Evolutionary conservation across 1,140 invertebrate genomes (phyloP), one percentile per base, ranked within the genome.

Genomic region (Eumeta japonica): DNA sequence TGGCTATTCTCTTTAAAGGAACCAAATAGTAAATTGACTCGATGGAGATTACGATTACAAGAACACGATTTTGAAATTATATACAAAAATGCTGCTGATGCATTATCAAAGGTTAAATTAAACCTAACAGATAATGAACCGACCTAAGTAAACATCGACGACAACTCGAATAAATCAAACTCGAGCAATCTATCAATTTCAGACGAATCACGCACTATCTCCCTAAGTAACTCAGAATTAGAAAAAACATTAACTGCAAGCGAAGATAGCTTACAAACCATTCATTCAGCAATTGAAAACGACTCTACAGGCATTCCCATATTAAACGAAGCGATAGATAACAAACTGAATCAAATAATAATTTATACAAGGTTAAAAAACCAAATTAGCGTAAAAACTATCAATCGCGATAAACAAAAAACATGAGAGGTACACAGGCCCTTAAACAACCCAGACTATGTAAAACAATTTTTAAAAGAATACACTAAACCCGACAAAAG

Each of bases 341-440:
- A 37, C 1, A 55, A 55, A 37, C 39, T 41, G 2, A 50, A 40
- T 14, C 47, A 55, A 28, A 46, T 50, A 38, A 14, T 50, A 24
- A 37, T 50, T 10, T 19, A 36, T 31, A 17, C 13, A 5, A 49
- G 48, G 44, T 29, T 39, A 19, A 35, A 32, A 31, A 20, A 54
- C 29, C 18, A 41, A 29, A 7, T 41, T 27, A 3, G 10, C 10
- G 43, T 54, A 2, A 43, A 54, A 45, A 20, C 46, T 20, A 18
- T 46, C 15, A 50, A 38, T 13, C 36, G 20, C 10, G 20, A 42
- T 19, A 54, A 45, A 35, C 45, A 48, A 11, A 44, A 28, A 28
- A 45, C 50, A 13, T 39, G 50, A 40, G 37, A 34, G 16, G 32
- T 34, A 4, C 32, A 34, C 16, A 14, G 13, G 16, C 32, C 32